Evolutionary conservation across 1,140 invertebrate genomes (phyloP).

Genomic region (Asbolus verrucosus): DNA sequence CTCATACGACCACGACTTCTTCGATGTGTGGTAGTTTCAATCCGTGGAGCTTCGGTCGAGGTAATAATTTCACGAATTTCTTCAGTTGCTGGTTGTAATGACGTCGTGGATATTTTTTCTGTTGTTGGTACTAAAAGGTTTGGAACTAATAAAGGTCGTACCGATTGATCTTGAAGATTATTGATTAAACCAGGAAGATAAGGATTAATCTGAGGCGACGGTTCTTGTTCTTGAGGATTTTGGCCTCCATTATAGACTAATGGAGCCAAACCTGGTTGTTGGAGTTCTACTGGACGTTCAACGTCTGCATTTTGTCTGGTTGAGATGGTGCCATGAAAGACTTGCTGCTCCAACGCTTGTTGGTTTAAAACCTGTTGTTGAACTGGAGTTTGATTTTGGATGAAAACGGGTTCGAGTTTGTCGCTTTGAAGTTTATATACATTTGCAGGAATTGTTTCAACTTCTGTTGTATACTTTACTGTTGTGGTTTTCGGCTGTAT

Average conservation of each 20-base stretch:
- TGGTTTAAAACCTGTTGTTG: constrained; percentile 22
- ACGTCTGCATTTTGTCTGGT: constrained; percentile 49
- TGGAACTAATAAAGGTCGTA: constrained; percentile 59
- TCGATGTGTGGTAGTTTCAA: constrained; percentile 63
- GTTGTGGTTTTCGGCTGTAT: constrained; percentile 42
- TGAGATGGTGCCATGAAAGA: constrained; percentile 6
- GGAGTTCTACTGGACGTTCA: constrained; percentile 54
- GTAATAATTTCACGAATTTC: constrained; percentile 61
- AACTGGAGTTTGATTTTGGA: constrained; percentile 18
- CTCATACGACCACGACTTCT: constrained; percentile 57
- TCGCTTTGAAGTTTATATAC: constrained; percentile 48
- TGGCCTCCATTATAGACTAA: constrained; percentile 31
- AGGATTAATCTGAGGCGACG: constrained; percentile 68
- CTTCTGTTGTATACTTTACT: constrained; percentile 16
- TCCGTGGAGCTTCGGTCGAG: constrained; percentile 64
- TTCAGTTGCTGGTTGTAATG: constrained; percentile 56
- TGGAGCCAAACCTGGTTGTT: constrained; percentile 50
- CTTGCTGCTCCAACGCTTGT: constrained; percentile 34
- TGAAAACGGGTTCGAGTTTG: neutral
- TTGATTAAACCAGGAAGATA: constrained; percentile 72
- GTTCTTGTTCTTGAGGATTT: constrained; percentile 21
- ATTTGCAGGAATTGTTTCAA: constrained; percentile 50
- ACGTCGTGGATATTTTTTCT: constrained; percentile 27
- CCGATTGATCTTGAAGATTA: constrained; percentile 68
- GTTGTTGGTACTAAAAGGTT: constrained; percentile 55